A percentile compares a stretch with the other conserved stretches of the same genome.
phyloP scores from a whole-genome alignment of 2,113 vertebrate species.

The Athene cunicularia region DNA sequence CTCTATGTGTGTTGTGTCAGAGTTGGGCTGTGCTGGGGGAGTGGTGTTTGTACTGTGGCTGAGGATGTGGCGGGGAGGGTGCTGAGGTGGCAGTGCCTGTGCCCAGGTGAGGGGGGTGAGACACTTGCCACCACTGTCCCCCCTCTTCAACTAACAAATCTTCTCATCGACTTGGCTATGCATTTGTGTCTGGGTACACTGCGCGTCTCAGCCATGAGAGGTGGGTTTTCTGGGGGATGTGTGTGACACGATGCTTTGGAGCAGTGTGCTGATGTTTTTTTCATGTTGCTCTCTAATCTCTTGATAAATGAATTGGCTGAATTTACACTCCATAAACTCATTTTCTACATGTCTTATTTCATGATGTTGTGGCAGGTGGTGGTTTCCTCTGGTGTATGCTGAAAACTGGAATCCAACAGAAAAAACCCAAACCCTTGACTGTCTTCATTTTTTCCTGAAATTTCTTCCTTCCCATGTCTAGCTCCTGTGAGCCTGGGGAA shows the following conservation, averaged over 20 bases:
- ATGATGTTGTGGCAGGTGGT: not conserved
- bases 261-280: not conserved
- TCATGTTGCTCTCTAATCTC: not conserved
- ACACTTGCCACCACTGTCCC: not conserved
- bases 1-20: fast-evolving
- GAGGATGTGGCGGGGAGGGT: not conserved
- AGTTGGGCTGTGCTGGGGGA: not conserved
- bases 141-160: not conserved
- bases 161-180: fast-evolving
- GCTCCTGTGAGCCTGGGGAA: not conserved
- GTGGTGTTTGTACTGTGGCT: not conserved
- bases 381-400: not conserved
- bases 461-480: not conserved
- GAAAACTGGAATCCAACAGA: not conserved
- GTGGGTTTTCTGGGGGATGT: fast-evolving
- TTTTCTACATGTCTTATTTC: not conserved
- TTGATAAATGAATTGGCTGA: not conserved
- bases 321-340: not conserved
- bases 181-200: not conserved
- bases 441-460: not conserved
- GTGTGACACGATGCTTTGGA: not conserved
- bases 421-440: not conserved
- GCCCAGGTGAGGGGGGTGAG: not conserved
- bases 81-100: not conserved
- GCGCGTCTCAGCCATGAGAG: not conserved